These are phyloP conservation scores for Oasisia sp. DNA, from an alignment of 2,888 invertebrate species.

Conservation along the genomic window DNA sequence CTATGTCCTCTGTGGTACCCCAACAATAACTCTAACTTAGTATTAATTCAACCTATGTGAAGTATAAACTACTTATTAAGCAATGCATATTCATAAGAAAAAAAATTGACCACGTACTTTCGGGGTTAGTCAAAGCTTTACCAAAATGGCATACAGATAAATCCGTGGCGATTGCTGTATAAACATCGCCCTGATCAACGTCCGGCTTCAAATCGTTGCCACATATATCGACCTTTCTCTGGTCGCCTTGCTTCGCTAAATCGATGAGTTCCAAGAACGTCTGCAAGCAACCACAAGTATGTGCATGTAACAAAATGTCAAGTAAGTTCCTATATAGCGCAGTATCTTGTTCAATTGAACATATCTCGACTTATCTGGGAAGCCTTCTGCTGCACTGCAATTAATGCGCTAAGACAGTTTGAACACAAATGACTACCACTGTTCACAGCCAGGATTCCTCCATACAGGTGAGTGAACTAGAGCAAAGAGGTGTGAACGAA, in stretches of 20 bases:
- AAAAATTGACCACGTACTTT: not conserved
- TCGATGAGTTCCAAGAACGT: not conserved
- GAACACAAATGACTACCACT: no score
- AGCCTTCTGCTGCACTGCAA: no score
- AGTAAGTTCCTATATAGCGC: no score
- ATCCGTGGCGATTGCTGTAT: not conserved
- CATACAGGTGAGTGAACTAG: no score
- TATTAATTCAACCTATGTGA: not conserved
- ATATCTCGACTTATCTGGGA: no score
- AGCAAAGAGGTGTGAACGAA: no score
- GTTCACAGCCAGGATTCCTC: no score
- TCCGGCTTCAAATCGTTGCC: slow-evolving; percentile 2
- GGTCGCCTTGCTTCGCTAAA: slow-evolving; percentile 1
- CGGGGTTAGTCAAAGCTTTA: not conserved
- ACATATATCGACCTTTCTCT: not conserved
- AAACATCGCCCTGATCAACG: not conserved
- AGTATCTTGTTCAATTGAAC: no score
- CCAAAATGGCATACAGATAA: not conserved
- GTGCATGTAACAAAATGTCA: no score
- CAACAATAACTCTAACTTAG: not conserved
- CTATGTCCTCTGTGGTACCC: not conserved
- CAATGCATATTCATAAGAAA: not conserved
- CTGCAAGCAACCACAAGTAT: not conserved
- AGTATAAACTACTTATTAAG: not conserved
- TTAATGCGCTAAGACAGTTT: no score